Conservation (phyloP, 1,140 invertebrate species). For the Cydia splendana region DNA sequence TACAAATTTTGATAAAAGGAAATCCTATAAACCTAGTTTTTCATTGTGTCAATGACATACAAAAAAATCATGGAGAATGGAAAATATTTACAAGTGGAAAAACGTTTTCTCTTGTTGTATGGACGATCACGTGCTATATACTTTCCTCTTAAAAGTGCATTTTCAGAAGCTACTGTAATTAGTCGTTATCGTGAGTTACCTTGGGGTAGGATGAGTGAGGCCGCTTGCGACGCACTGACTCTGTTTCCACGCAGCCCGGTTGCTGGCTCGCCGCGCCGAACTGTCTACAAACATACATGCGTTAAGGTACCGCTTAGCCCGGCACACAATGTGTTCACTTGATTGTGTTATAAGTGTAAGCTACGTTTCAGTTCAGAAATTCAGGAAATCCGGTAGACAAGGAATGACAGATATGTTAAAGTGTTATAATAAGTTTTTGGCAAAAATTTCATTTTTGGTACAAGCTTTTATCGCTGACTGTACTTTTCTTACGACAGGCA, state of each 20-base stretch:
- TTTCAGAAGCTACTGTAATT: background rate
- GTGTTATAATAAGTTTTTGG: too few species aligned
- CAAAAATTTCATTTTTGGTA: too few species aligned
- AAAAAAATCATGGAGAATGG: too few species aligned
- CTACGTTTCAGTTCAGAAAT: conserved; percentile 9
- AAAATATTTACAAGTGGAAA: too few species aligned
- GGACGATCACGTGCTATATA: too few species aligned
- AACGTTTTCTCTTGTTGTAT: too few species aligned
- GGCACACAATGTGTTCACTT: conserved; percentile 21
- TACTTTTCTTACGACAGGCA: too few species aligned
- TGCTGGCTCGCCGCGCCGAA: conserved; percentile 87
- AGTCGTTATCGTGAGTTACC: conserved; percentile 45
- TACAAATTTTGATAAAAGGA: too few species aligned
- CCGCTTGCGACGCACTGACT: conserved; percentile 87
- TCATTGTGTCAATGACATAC: too few species aligned
- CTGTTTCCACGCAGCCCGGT: conserved; percentile 88
- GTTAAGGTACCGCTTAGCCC: conserved; percentile 74
- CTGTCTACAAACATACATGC: conserved; percentile 86
- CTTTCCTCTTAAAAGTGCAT: too few species aligned
- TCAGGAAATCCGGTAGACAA: background rate
- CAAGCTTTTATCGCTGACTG: too few species aligned
- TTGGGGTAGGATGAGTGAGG: conserved; percentile 81
- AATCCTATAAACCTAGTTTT: too few species aligned
- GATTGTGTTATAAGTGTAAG: conserved; percentile 17
- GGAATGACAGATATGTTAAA: background rate